Conservation (phyloP, 2,888 invertebrate genomes). For the Spisula subtruncata region DNA sequence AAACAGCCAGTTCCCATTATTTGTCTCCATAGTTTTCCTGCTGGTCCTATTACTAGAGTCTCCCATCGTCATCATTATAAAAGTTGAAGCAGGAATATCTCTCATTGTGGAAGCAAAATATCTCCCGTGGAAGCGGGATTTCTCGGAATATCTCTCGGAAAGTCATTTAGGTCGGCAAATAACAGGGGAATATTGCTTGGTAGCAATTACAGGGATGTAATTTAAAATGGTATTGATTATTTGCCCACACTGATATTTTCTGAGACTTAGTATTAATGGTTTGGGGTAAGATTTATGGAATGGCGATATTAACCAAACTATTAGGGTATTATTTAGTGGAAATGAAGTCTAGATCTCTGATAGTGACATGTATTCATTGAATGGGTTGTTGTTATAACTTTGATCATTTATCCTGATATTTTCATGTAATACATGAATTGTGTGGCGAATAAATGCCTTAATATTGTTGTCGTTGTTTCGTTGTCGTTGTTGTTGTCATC, state of each 20-base stretch:
- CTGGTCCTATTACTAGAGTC: not conserved
- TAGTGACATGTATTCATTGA: not conserved
- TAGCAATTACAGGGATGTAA: not conserved
- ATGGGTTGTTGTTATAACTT: too few relatives aligned
- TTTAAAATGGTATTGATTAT: slow-evolving; percentile 12
- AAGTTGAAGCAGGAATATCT: not conserved
- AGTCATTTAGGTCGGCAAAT: slow-evolving; percentile 1
- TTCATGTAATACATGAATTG: too few relatives aligned
- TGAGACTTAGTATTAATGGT: not conserved
- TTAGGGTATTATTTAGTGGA: not conserved
- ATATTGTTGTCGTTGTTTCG: too few relatives aligned
- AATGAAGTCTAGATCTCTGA: not conserved
- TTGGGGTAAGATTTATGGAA: not conserved
- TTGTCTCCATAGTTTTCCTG: not conserved
- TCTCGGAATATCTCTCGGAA: not conserved
- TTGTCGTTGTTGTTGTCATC: too few relatives aligned
- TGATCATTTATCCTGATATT: too few relatives aligned
- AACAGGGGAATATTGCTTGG: not conserved
- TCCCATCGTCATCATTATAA: not conserved
- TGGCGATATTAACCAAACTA: not conserved
- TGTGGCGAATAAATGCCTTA: too few relatives aligned
- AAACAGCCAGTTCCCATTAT: not conserved
- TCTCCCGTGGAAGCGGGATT: too few relatives aligned
- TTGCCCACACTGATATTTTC: slow-evolving; percentile 5
- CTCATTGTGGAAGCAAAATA: too few relatives aligned